Conservation (phyloP, 2,797 vertebrate genomes). For the Capromys pilorides region DNA sequence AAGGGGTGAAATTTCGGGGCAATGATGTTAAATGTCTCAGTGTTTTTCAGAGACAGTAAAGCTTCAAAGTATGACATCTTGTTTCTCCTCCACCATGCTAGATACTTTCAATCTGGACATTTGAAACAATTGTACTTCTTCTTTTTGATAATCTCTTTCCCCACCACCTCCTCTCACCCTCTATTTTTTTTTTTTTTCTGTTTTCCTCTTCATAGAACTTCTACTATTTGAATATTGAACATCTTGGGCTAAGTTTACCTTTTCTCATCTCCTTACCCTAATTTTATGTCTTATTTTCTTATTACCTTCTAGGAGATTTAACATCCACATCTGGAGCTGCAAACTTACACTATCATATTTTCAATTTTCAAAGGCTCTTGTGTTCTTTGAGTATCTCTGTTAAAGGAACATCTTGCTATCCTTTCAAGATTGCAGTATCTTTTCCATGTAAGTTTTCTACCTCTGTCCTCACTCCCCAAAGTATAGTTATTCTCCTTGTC, state of each 20-base stretch:
- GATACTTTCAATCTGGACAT: neutral
- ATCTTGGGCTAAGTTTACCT: neutral
- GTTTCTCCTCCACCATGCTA: neutral
- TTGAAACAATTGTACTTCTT: neutral
- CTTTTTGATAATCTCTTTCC: neutral
- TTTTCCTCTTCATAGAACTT: slow-evolving; percentile 8
- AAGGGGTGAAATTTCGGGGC: neutral
- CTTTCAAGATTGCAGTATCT: neutral
- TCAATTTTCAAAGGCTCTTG: neutral
- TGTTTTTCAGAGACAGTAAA: neutral
- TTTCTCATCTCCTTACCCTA: neutral
- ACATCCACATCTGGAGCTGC: neutral
- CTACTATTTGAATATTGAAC: neutral
- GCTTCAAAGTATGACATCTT: neutral
- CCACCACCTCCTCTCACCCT: too few species aligned
- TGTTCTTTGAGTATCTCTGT: neutral
- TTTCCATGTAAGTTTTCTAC: neutral
- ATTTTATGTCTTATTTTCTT: neutral
- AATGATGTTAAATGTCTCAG: neutral
- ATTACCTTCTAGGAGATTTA: neutral
- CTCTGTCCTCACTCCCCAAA: neutral
- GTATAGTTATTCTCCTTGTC: neutral
- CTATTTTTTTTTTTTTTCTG: neutral
- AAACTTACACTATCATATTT: neutral
- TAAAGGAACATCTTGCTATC: neutral